A percentile compares a stretch with the other conserved stretches of the same genome.
Conservation (phyloP, 2,113 vertebrate genomes). For the Lamprotornis superbus region DNA sequence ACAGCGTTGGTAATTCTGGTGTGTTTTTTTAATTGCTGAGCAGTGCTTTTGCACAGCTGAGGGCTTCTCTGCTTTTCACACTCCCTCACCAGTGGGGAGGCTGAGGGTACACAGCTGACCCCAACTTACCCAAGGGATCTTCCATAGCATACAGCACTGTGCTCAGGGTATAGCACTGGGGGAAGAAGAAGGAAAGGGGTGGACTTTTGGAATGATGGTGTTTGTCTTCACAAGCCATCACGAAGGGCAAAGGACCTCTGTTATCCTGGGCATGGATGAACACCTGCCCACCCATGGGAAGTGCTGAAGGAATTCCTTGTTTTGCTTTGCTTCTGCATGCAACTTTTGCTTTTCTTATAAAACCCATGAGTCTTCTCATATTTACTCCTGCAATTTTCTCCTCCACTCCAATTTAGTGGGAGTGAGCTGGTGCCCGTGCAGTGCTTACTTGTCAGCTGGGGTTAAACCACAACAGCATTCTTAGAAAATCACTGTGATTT, state of each 20-base stretch:
- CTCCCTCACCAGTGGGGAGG: neutral
- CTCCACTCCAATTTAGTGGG: fast-evolving
- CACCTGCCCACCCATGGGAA: neutral
- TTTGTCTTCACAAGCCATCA: neutral
- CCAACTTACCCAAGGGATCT: too few relatives aligned
- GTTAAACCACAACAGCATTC: neutral
- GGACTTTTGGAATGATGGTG: neutral
- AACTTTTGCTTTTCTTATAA: neutral
- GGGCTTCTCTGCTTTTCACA: neutral
- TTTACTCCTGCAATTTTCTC: neutral
- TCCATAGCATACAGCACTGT: fast-evolving
- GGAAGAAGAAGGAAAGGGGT: neutral
- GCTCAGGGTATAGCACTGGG: neutral
- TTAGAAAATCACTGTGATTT: neutral
- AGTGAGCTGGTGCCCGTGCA: neutral
- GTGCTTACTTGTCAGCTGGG: neutral
- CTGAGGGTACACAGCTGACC: neutral
- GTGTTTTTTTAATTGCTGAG: neutral
- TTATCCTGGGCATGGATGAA: neutral
- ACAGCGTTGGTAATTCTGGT: neutral
- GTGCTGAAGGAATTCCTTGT: neutral
- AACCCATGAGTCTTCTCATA: neutral
- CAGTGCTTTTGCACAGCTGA: neutral
- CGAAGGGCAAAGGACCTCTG: neutral
- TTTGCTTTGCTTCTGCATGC: neutral